Base-by-base conservation (phyloP, 2,113 vertebrate species). In the Nanorana parkeri region DNA sequence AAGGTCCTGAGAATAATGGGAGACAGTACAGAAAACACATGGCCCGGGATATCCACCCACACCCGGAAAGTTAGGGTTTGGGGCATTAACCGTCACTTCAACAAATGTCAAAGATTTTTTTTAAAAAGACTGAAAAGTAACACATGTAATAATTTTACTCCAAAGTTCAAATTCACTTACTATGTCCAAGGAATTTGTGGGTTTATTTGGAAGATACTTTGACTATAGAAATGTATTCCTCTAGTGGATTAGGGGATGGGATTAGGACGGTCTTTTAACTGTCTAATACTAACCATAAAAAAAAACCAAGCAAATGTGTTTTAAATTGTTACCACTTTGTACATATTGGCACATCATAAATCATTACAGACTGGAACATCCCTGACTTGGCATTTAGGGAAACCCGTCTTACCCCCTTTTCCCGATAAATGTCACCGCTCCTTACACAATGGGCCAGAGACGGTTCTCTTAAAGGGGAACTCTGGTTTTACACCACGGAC, bases 141-240 rank as follows among this genome's bases (percentile, higher is more conserved):
- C 66, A 79, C 32, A 69, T 68, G 66, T 32, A 41, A 69, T 0
- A 7, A 17, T 76, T 76, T 75, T 75, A 67, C 63, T 29, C 17
- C 41, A 60, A 68, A 68, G 54, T 67, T 56, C 26, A 36, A 36
- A 60, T 55, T 79, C 17, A 26, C 19, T 32, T 24, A 29, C 67
- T 24, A 79, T 41, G 65, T 56, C 65, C 65, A 68, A 68, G 77
- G 66, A 68, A 63, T 79, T 56, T 79, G 77, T 47, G 77, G 63
- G 63, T 78, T 78, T 56, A 32, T 56, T 65, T 67, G 63, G 64
- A 55, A 55, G 51, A 28, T 67, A 24, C 56, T 56, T 36, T 36
- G 56, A 32, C 32, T 58, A 13, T 28, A 60, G 54, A 60, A 58
- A 60, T 60, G 54, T n/a, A 74, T 74, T 60, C 32, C 54, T 74